phyloP scores from a whole-genome alignment of 2,113 vertebrate species.

The Machaerirhynchus nigripectus region DNA sequence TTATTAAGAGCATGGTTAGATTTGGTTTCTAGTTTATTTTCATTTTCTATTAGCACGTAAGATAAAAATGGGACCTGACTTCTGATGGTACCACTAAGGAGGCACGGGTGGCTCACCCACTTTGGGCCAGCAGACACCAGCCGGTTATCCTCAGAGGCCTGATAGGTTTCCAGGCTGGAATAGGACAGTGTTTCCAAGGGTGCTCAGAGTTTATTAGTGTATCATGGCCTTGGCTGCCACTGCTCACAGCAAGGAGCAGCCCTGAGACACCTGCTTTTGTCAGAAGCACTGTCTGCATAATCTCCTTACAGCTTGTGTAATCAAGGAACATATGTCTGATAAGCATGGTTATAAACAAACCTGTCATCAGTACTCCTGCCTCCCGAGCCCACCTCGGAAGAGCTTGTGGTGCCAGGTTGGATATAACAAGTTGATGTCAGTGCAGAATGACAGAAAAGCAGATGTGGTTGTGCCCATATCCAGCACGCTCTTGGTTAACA shows the following conservation, averaged over 20 bases:
- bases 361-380: not conserved
- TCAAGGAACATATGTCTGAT: not conserved
- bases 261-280: fast-evolving
- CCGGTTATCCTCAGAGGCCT: not conserved
- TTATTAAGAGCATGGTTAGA: not conserved
- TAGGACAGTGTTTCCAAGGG: not conserved
- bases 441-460: not conserved
- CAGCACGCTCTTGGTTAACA: not conserved
- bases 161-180: not conserved
- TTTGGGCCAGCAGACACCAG: not conserved
- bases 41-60: fast-evolving
- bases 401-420: not conserved
- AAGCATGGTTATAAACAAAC: not conserved
- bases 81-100: not conserved
- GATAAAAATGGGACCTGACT: not conserved
- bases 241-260: not conserved
- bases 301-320: not conserved
- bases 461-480: not conserved
- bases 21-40: not conserved
- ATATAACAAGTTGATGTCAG: not conserved
- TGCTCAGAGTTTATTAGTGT: not conserved
- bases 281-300: not conserved
- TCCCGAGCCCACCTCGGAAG: fast-evolving
- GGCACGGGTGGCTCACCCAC: not conserved
- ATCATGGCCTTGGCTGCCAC: not conserved